Evolutionary conservation across 2,113 vertebrate genomes (phyloP), one percentile per base, ranked within the genome.

Genomic region (Crocuta crocuta): DNA sequence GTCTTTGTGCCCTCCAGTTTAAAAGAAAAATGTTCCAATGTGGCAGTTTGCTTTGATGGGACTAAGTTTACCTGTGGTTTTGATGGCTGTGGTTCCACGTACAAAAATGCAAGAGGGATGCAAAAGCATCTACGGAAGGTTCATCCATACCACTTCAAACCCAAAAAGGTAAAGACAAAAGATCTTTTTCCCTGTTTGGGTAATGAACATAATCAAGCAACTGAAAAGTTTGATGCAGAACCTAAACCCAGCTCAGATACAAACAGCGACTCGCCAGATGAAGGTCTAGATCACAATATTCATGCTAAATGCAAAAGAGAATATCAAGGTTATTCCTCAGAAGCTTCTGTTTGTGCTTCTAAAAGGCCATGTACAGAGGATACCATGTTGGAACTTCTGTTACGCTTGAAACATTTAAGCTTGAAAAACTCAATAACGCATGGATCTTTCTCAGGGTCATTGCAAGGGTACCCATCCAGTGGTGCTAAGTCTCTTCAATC

Each of bases 31-130:
- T 98, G 98, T 95, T 97, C 99, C 16, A 98, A 86, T 92, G 98
- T 99, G 90, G 99, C 99, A 43, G 99, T 99, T 94, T 99, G 99
- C 98, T 99, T 99, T 94, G 99, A 99, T 97, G 99, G 99, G 15
- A 99, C 99, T 96, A 99, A 98, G 11, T 99, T 99, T 96, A 99
- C 99, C 31, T 99, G 99, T 98, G 99, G 99, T 63, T 99, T 99
- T 96, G 99, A 99, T 98, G 99, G 99, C 97, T 99, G 99, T 97
- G 99, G 99, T 82, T 99, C 99, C 96, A 99, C 98, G 0, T 99
- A 99, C 97, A 99, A 99, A 98, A 99, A 99, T 90, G 99, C 99
- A 95, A 99, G 98, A 98, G 99, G 99, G 50, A 98, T 99, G 89
- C 99, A 99, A 94, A 99, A 99, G 89, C 99, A 99, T 97, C 98